These are phyloP conservation scores for Macaria liturata DNA, from an alignment of 2,888 invertebrate species.

Conservation along the genomic window DNA sequence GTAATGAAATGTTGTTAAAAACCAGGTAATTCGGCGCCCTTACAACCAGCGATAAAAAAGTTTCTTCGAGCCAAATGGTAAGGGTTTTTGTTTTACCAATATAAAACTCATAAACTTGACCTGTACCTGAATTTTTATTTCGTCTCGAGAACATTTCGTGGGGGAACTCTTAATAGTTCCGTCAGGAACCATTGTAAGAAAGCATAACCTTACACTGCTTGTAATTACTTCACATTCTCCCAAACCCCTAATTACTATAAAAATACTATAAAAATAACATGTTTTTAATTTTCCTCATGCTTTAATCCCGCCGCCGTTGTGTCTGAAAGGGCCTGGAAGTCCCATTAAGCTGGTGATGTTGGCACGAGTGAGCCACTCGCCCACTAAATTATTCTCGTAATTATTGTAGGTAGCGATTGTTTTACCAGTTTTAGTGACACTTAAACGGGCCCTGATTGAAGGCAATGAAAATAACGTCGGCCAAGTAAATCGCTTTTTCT, in stretches of 20 bases:
- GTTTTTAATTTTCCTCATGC: conserved; percentile 10
- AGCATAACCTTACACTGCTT: conserved; percentile 1
- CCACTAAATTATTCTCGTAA: conserved; percentile 14
- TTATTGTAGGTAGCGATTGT: conserved; percentile 25
- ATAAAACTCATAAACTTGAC: no score
- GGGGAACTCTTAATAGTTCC: not conserved
- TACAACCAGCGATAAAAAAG: no score
- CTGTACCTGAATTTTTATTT: no score
- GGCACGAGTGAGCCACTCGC: conserved; percentile 17
- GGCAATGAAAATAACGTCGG: conserved; percentile 55
- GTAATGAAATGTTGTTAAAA: conserved; percentile 8
- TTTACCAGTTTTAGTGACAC: conserved; percentile 52
- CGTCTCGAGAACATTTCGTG: no score
- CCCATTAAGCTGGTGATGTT: conserved; percentile 15
- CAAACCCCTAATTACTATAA: conserved; percentile 21
- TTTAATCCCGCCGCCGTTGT: conserved; percentile 6
- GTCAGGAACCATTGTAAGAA: conserved; percentile 7
- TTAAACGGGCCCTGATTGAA: conserved; percentile 53
- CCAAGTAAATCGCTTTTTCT: conserved; percentile 49
- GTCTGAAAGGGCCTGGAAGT: conserved; percentile 3
- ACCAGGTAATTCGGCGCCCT: no score
- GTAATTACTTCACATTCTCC: conserved; percentile 4
- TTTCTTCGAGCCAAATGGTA: no score
- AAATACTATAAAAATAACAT: conserved; percentile 6
- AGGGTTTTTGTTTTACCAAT: no score